Base-by-base conservation (phyloP, 2,113 vertebrate genomes). In the Ia io region DNA sequence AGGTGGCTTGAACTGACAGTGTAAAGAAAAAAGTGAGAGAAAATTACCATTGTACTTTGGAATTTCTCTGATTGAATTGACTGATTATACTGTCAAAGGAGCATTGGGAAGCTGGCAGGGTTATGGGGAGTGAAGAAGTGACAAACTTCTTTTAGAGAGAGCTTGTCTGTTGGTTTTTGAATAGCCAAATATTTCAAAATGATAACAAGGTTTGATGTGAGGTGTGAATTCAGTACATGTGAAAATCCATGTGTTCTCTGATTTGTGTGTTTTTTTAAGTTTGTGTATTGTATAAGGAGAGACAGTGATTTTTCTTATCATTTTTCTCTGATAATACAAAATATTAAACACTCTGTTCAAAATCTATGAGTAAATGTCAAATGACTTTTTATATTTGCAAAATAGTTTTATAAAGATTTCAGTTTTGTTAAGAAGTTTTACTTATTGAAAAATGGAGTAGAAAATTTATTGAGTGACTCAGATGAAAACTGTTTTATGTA, bases 51-150 rank as follows among this genome's bases (percentile, higher is more conserved):
- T 98, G 98, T 99, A 98, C 98, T 98, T 98, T 98, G 98, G 98
- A 98, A 98, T 98, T 99, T 98, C 98, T 99, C 97, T 98, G 98
- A 99, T 98, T 99, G 98, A 99, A 98, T 98, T 98, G 98, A 98
- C 98, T 98, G 98, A 99, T 98, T 98, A 99, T 98, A 98, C 98
- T 98, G 98, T 98, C 98, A 98, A 98, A 98, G 97, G 97, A 97
- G 97, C 97, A 97, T 89, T 98, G 97, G 97, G 95, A 97, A 97
- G 98, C 97, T 97, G 97, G 97, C 95, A 97, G 93, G 76, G 93
- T 97, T 98, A 97, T 96, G 93, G 96, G 90, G 83, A 98, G 96
- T 95, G 90, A 97, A 97, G 94, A 97, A 97, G 98, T 90, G 96
- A 97, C 97, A 95, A 94, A 71, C 95, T 98, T 98, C 96, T 97